A percentile compares a stretch with the other conserved stretches of the same genome.
Evolutionary conservation across 1,140 invertebrate genomes (phyloP).

Genomic region (Bombus confusus): DNA sequence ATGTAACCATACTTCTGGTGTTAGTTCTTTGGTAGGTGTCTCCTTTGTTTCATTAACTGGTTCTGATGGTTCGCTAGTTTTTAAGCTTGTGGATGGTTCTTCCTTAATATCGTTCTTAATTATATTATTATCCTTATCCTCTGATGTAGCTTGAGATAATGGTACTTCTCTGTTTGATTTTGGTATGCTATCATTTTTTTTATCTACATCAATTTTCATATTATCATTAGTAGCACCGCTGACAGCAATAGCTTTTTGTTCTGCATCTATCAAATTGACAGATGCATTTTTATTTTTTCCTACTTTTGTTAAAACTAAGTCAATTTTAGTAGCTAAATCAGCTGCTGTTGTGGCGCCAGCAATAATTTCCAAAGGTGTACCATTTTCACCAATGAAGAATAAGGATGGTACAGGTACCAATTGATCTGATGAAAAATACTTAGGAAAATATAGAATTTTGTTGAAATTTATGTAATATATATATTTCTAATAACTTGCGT

Average conservation of each 20-base stretch:
- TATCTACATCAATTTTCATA: constrained; percentile 16
- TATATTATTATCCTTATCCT: constrained; percentile 89
- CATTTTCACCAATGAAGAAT: constrained; percentile 93
- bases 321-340: constrained; percentile 83
- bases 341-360: constrained; percentile 83
- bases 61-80: constrained; percentile 13
- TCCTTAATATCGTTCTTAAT: constrained; percentile 86
- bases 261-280: constrained; percentile 69
- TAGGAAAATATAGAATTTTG: constrained; percentile 36
- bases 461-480: neutral
- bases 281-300: constrained; percentile 71
- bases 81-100: constrained; percentile 81
- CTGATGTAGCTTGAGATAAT: constrained; percentile 87
- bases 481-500: neutral
- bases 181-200: constrained; percentile 27
- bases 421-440: constrained; percentile 85
- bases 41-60: constrained; percentile 30
- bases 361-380: constrained; percentile 89
- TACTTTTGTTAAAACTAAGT: constrained; percentile 79
- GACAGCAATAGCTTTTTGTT: constrained; percentile 57
- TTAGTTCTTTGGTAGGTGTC: constrained; percentile 20
- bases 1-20: constrained; percentile 40
- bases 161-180: constrained; percentile 32
- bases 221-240: neutral
- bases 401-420: constrained; percentile 91